phyloP scores from a whole-genome alignment of 2,113 vertebrate genomes.

The Pelusios castaneus region DNA sequence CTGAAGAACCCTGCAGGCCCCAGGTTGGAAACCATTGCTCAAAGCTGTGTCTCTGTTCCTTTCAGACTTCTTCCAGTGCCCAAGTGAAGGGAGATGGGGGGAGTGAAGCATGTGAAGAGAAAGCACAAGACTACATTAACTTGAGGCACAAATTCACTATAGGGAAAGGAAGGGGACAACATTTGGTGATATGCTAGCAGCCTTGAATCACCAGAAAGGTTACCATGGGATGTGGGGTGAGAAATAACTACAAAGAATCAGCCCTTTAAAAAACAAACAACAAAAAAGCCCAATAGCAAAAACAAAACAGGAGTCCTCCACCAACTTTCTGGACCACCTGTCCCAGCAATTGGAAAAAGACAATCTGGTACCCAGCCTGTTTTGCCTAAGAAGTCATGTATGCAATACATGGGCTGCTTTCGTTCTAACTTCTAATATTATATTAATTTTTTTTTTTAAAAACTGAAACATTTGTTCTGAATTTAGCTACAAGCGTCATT shows the following conservation, averaged over 20 bases:
- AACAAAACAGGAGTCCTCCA: background rate
- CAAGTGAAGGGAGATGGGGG: background rate
- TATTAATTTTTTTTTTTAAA: background rate
- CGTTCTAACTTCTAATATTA: background rate
- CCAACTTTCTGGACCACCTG: background rate
- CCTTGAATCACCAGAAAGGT: background rate
- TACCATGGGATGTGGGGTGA: background rate
- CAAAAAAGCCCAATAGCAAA: background rate
- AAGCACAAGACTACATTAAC: background rate
- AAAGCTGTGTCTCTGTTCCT: background rate
- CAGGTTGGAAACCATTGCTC: too few relatives aligned
- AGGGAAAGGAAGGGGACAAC: background rate
- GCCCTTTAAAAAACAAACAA: background rate
- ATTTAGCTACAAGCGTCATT: background rate
- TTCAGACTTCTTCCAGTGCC: background rate
- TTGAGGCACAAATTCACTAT: background rate
- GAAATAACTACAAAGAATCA: background rate
- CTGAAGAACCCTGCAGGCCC: too few relatives aligned
- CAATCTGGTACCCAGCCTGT: accelerated
- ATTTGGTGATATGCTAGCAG: background rate
- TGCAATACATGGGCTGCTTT: background rate
- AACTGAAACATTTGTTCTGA: background rate
- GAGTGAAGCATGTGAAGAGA: background rate
- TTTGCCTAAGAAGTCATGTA: background rate
- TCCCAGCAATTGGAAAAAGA: background rate